These are phyloP conservation scores for Capromys pilorides DNA, from an alignment of 2,797 vertebrate species.

Conservation along the genomic window DNA sequence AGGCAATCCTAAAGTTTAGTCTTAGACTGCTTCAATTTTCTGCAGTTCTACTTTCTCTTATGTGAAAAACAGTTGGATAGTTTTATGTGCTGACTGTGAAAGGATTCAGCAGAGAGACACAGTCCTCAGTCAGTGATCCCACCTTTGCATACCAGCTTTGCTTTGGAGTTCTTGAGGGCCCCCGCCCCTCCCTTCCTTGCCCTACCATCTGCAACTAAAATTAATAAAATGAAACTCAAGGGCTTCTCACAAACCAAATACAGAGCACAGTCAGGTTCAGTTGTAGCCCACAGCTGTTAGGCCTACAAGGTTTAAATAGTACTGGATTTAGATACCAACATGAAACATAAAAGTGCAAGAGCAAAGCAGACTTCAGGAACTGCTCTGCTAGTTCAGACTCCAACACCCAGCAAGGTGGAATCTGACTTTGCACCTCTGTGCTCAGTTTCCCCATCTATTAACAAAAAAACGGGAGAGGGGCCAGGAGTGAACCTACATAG, in stretches of 20 bases:
- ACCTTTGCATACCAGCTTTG: background rate
- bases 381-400: background rate
- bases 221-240: fast-evolving
- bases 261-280: background rate
- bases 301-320: background rate
- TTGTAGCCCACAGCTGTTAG: background rate
- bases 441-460: background rate
- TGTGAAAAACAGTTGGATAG: background rate
- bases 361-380: background rate
- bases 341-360: background rate
- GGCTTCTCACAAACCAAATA: background rate
- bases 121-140: fast-evolving
- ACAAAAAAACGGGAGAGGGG: background rate
- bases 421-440: background rate
- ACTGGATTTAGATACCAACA: background rate
- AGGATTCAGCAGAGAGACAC: too few species aligned
- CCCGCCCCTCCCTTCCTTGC: background rate
- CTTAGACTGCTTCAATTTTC: background rate
- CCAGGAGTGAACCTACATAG: background rate
- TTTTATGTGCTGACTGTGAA: background rate
- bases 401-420: background rate
- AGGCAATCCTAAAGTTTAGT: background rate
- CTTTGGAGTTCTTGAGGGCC: fast-evolving
- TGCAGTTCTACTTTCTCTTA: background rate
- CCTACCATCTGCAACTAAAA: background rate